These are phyloP conservation scores for Phrynosoma platyrhinos DNA, from an alignment of 2,113 vertebrate species.

Conservation along the genomic window DNA sequence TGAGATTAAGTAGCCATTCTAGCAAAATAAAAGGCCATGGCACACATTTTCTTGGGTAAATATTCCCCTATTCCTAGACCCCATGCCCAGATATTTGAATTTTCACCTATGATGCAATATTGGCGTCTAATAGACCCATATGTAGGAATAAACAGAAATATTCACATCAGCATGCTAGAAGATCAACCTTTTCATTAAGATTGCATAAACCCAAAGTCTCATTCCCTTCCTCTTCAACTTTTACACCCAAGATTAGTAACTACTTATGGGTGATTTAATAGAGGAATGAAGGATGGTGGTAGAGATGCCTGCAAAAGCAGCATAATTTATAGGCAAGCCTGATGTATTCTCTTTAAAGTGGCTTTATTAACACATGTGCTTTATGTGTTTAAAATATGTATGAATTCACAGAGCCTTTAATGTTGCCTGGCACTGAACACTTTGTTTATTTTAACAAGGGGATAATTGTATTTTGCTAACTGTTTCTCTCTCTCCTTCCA, in stretches of 20 bases:
- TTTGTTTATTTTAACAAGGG: constrained; percentile 61
- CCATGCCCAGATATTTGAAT: constrained; percentile 59
- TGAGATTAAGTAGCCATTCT: constrained; percentile 77
- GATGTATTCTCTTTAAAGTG: constrained; percentile 51
- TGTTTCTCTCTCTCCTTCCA: constrained; percentile 22
- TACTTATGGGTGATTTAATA: constrained; percentile 32
- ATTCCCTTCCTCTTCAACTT: constrained; percentile 45
- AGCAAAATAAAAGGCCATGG: constrained; percentile 78
- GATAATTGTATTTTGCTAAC: constrained; percentile 59
- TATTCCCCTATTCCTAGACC: constrained; percentile 53
- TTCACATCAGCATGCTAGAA: constrained; percentile 60
- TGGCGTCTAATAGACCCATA: constrained; percentile 62
- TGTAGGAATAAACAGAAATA: constrained; percentile 51
- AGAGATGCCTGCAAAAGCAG: constrained; percentile 33
- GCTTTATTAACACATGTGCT: constrained; percentile 54
- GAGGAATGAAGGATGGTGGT: neutral
- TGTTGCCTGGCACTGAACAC: constrained; percentile 45
- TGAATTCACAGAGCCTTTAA: constrained; percentile 57
- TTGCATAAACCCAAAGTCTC: constrained; percentile 45
- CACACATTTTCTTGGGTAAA: constrained; percentile 82
- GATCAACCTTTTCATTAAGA: constrained; percentile 63
- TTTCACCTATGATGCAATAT: constrained; percentile 58
- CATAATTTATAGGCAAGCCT: constrained; percentile 48
- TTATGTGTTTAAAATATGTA: constrained; percentile 62
- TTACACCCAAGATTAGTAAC: constrained; percentile 47